Evolutionary conservation across 2,797 vertebrate species (phyloP).

Genomic region (Borostomias antarcticus): DNA sequence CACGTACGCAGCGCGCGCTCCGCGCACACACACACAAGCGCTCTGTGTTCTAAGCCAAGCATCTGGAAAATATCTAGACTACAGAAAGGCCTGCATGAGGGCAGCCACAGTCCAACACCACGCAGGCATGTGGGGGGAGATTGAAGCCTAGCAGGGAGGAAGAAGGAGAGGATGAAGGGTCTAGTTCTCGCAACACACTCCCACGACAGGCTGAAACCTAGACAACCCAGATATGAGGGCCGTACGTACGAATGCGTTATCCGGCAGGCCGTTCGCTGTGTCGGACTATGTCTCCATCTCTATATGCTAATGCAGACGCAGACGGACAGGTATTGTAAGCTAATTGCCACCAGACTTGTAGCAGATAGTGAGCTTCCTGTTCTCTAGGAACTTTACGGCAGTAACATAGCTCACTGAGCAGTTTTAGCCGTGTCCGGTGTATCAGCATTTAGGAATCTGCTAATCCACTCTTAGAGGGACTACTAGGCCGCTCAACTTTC

Average conservation of each 20-base stretch:
- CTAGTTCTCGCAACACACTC: constrained; percentile 21
- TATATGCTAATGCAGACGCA: not conserved
- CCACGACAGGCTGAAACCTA: constrained; percentile 54
- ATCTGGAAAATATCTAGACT: constrained; percentile 66
- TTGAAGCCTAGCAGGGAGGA: constrained; percentile 60
- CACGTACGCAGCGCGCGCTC: constrained; percentile 11
- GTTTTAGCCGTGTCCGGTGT: not conserved
- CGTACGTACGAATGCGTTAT: constrained; percentile 47
- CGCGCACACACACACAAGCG: constrained; percentile 2
- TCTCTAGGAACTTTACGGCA: too few species aligned
- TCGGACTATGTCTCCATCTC: constrained; percentile 35
- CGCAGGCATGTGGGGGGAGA: constrained; percentile 57
- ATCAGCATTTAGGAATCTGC: too few species aligned
- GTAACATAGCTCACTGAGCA: not conserved
- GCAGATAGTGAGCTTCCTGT: too few species aligned
- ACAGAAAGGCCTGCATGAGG: constrained; percentile 48
- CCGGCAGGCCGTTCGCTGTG: constrained; percentile 47
- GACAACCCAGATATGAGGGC: constrained; percentile 51
- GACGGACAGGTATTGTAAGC: not conserved
- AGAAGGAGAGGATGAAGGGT: constrained; percentile 8
- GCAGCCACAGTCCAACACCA: constrained; percentile 59
- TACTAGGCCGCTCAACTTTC: too few species aligned
- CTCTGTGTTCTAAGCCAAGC: constrained; percentile 48
- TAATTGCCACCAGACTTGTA: not conserved
- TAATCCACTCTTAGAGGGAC: too few species aligned